Conservation (phyloP, 2,113 vertebrate species). For the Synodontis membranacea region DNA sequence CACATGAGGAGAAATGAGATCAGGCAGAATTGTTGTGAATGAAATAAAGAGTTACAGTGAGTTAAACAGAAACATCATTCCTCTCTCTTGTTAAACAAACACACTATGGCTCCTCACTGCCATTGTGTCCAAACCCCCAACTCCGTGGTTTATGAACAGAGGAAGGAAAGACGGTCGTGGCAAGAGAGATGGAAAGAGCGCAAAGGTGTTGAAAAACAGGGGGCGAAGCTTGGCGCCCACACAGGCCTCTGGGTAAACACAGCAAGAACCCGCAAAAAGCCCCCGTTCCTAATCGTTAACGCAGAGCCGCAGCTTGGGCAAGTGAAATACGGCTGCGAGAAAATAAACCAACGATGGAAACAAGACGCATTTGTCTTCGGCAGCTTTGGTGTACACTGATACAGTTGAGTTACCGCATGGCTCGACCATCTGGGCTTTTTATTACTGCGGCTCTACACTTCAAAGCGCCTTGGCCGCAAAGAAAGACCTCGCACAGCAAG, state of each 20-base stretch:
- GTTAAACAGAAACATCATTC: constrained; percentile 42
- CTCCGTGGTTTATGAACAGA: constrained; percentile 41
- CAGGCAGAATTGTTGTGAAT: constrained; percentile 31
- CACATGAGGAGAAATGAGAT: constrained; percentile 14
- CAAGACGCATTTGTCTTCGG: constrained; percentile 46
- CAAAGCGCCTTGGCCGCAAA: constrained; percentile 49
- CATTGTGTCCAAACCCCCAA: constrained; percentile 35
- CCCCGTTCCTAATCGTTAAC: constrained; percentile 35
- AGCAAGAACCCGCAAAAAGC: constrained; percentile 24
- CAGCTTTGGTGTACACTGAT: constrained; percentile 46
- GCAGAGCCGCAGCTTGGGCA: constrained; percentile 22
- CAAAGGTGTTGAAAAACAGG: constrained; percentile 66
- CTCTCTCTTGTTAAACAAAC: constrained; percentile 51
- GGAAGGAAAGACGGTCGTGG: constrained; percentile 53
- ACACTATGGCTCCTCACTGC: constrained; percentile 48
- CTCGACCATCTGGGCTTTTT: constrained; percentile 57
- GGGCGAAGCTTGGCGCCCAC: constrained; percentile 61
- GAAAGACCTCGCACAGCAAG: constrained; percentile 39
- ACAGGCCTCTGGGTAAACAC: constrained; percentile 64
- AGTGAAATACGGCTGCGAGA: constrained; percentile 34
- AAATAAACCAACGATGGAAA: constrained; percentile 47
- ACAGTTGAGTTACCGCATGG: constrained; percentile 41
- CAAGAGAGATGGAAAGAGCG: constrained; percentile 65
- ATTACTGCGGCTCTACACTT: constrained; percentile 59
- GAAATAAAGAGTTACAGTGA: constrained; percentile 39